These are phyloP conservation scores for Paradoxurus hermaphroditus DNA, from an alignment of 2,113 vertebrate genomes.

Conservation along the genomic window DNA sequence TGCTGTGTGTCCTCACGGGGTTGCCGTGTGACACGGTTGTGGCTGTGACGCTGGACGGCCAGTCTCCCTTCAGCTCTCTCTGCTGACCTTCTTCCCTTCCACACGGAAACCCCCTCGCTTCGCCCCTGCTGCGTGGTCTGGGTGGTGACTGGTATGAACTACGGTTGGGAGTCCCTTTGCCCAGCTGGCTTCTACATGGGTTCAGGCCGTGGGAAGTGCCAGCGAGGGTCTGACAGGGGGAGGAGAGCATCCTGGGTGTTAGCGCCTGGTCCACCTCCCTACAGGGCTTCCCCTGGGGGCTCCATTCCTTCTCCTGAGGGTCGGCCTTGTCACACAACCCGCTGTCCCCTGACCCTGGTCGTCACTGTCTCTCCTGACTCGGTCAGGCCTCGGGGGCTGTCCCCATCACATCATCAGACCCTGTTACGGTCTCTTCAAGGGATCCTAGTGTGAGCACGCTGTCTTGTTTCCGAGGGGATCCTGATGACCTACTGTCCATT, in stretches of 20 bases:
- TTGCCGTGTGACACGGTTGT: rapidly evolving
- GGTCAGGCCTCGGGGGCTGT: rapidly evolving
- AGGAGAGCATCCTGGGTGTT: not conserved
- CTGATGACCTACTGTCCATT: rapidly evolving
- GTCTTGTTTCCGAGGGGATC: not conserved
- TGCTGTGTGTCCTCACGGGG: no score
- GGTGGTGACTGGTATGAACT: rapidly evolving
- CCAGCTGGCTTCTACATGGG: not conserved
- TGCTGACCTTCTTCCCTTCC: not conserved
- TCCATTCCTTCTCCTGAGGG: not conserved
- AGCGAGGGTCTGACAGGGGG: not conserved
- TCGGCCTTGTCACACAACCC: not conserved
- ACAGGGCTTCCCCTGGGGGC: not conserved
- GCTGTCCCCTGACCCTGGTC: not conserved
- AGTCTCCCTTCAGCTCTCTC: not conserved
- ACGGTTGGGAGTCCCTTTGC: no score
- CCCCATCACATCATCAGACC: no score
- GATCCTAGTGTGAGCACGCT: not conserved
- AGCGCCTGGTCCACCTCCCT: no score
- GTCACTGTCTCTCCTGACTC: not conserved
- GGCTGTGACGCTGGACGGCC: not conserved
- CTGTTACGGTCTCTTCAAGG: not conserved
- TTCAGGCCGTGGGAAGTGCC: not conserved
- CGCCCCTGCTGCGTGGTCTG: not conserved
- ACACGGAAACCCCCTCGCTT: not conserved